Percentiles rank a stretch among this genome's conserved stretches.
phyloP scores from a whole-genome alignment of 2,797 vertebrate species.

The Falco naumanni region DNA sequence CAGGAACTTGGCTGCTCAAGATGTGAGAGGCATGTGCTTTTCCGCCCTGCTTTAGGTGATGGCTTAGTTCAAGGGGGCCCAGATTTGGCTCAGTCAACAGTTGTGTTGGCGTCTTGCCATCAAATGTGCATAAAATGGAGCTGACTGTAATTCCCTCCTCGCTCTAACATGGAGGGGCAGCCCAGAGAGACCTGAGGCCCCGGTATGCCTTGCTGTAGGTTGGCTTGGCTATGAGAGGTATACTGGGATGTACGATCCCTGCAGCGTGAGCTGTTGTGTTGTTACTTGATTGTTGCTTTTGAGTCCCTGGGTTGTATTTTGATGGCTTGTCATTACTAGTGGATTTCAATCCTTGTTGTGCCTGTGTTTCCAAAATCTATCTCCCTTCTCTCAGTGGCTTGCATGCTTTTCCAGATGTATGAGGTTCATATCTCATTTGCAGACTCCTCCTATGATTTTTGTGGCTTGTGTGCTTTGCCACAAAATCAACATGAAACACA shows the following conservation, averaged over 20 bases:
- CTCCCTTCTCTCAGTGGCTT: neutral
- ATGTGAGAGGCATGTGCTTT: conserved; percentile 60
- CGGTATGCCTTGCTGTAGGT: neutral
- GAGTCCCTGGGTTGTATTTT: neutral
- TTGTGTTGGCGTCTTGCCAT: conserved; percentile 61
- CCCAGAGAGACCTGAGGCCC: neutral
- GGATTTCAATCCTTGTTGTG: neutral
- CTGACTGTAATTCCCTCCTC: conserved; percentile 48
- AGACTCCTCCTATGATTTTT: neutral
- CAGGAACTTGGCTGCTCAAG: conserved; percentile 64
- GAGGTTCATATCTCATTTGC: neutral
- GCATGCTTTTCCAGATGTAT: neutral
- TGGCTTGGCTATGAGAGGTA: neutral
- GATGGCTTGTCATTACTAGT: neutral
- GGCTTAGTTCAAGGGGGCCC: conserved; percentile 67
- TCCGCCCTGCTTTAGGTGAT: conserved; percentile 61
- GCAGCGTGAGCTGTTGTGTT: neutral
- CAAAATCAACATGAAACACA: conserved; percentile 51
- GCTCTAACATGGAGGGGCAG: conserved; percentile 46
- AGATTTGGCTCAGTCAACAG: conserved; percentile 65
- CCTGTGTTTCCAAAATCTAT: neutral
- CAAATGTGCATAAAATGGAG: conserved; percentile 67
- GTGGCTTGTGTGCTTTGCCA: neutral
- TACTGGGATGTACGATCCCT: neutral
- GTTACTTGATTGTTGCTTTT: neutral